Evolutionary conservation across 2,113 vertebrate genomes (phyloP).

Genomic region (Corythaixoides concolor): DNA sequence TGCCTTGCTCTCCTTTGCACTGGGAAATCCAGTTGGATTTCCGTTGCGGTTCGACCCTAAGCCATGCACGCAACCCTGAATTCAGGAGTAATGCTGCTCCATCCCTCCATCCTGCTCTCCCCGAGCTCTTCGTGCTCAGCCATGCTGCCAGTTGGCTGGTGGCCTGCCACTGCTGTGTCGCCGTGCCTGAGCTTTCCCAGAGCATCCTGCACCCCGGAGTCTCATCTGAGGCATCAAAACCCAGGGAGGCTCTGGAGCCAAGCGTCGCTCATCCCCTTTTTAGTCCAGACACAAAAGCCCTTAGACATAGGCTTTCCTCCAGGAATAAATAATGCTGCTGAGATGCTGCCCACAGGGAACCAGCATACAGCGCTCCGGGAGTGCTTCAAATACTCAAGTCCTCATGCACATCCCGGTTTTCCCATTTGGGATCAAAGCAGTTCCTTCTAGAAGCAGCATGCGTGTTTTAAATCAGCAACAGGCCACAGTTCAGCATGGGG

Average conservation of each 20-base stretch:
- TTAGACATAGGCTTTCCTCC: neutral
- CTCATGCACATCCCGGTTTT: neutral
- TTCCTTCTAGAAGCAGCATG: neutral
- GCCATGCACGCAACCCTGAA: fast-evolving
- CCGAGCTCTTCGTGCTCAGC: neutral
- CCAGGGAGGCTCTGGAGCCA: neutral
- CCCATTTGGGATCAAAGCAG: neutral
- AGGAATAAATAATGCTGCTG: neutral
- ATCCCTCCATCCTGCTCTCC: neutral
- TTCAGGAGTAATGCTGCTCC: neutral
- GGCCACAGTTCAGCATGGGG: fast-evolving
- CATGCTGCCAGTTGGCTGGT: neutral
- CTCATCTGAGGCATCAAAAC: neutral
- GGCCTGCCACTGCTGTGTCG: fast-evolving
- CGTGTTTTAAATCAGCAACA: neutral
- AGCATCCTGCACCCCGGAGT: fast-evolving
- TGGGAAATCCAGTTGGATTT: neutral
- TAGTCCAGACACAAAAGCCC: neutral
- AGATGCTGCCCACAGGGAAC: neutral
- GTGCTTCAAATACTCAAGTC: neutral
- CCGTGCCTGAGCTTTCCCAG: fast-evolving
- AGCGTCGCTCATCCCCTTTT: fast-evolving
- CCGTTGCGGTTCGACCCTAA: neutral
- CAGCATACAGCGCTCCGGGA: fast-evolving
- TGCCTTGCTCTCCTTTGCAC: neutral